Percentiles rank a stretch among this genome's conserved stretches.
These are phyloP conservation scores for Euleptes europaea DNA, from an alignment of 2,113 vertebrate genomes.

Conservation along the genomic window DNA sequence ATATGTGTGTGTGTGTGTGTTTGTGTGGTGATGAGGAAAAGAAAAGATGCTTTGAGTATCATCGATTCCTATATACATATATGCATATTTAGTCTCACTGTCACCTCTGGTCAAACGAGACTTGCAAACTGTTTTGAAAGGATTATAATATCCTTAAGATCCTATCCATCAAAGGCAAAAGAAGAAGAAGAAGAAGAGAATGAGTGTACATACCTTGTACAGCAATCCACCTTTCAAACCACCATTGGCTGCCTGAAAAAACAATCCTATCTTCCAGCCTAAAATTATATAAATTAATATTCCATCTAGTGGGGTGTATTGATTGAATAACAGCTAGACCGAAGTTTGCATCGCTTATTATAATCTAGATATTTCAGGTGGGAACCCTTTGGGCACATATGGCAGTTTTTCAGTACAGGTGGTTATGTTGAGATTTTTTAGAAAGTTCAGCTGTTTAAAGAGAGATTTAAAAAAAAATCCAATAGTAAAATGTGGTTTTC, in stretches of 20 bases:
- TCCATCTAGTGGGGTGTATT: neutral
- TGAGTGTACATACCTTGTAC: neutral
- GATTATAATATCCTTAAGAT: too few relatives aligned
- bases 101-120: too few relatives aligned
- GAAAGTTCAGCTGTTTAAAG: slow-evolving; percentile 20
- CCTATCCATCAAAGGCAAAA: neutral
- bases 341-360: neutral
- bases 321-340: neutral
- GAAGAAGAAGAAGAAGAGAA: too few relatives aligned
- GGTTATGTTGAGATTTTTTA: neutral
- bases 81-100: too few relatives aligned
- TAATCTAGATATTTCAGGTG: slow-evolving; percentile 5
- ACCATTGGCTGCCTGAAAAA: neutral
- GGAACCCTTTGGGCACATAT: neutral
- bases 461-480: neutral
- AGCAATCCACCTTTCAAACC: neutral
- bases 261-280: neutral
- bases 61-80: too few relatives aligned
- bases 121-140: too few relatives aligned
- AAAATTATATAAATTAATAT: neutral
- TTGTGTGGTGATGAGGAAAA: too few relatives aligned
- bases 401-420: neutral
- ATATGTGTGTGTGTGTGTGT: too few relatives aligned
- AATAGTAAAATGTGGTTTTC: slow-evolving; percentile 25
- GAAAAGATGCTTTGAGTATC: too few relatives aligned